These are phyloP conservation scores for Dorcus hopei DNA, from an alignment of 2,888 invertebrate genomes.

Conservation along the genomic window DNA sequence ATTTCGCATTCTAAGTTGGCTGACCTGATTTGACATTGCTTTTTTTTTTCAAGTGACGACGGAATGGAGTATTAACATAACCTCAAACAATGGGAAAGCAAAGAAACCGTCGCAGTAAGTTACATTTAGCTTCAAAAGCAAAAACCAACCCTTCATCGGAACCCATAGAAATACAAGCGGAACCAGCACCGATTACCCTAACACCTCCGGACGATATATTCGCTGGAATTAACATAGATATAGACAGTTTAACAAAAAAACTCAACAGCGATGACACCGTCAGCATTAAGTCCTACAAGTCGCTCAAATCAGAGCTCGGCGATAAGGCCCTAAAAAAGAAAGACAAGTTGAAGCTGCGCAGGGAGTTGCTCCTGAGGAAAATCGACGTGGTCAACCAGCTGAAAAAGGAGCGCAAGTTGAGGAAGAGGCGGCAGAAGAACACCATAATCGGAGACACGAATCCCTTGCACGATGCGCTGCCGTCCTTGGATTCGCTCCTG, in stretches of 20 bases:
- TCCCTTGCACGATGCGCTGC: conserved; percentile 40
- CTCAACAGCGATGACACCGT: conserved; percentile 30
- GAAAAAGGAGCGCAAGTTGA: conserved; percentile 34
- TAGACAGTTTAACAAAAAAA: conserved; percentile 23
- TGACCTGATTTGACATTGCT: no score
- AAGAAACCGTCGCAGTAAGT: background rate
- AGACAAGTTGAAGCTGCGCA: conserved; percentile 38
- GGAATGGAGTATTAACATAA: no score
- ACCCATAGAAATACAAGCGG: background rate
- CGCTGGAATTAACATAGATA: conserved; percentile 31
- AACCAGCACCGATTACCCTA: background rate
- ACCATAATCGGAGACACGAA: conserved; percentile 39
- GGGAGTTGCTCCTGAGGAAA: conserved; percentile 37
- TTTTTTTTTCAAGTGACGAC: no score
- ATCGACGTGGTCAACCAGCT: conserved; percentile 37
- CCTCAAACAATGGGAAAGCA: background rate
- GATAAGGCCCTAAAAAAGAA: conserved; percentile 36
- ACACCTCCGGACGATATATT: conserved; percentile 29
- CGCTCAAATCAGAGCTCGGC: conserved; percentile 33
- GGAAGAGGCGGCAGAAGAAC: conserved; percentile 30
- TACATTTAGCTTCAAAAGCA: background rate
- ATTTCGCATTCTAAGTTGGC: no score
- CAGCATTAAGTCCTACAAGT: conserved; percentile 39
- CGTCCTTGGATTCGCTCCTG: conserved; percentile 38
- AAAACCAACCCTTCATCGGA: background rate